Conservation (phyloP, 2,888 invertebrate genomes). For the Zele albiditarsus region DNA sequence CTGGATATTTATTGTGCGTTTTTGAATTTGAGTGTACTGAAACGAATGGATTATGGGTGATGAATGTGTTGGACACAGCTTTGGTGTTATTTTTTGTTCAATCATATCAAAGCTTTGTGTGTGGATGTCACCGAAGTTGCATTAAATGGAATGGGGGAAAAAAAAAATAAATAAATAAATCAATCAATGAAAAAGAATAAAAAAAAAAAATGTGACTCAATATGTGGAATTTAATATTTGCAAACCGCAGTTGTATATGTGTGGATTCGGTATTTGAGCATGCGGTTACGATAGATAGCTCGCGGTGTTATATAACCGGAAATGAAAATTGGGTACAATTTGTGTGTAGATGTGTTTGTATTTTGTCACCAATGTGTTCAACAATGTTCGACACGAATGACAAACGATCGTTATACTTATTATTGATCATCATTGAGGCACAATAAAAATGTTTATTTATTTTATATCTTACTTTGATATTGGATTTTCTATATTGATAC, state of each 20-base stretch:
- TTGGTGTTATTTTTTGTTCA: too few relatives aligned
- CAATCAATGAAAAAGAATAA: background rate
- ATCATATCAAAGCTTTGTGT: too few relatives aligned
- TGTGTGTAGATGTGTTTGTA: conserved; percentile 45
- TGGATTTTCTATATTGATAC: too few relatives aligned
- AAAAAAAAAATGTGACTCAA: background rate
- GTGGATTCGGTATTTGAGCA: conserved; percentile 18
- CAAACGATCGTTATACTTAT: too few relatives aligned
- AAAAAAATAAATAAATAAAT: background rate
- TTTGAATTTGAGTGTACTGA: too few relatives aligned
- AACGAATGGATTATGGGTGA: too few relatives aligned
- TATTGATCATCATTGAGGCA: too few relatives aligned
- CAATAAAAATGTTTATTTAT: too few relatives aligned
- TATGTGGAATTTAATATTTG: conserved; percentile 22
- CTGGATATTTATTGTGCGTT: too few relatives aligned
- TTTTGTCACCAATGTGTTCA: conserved; percentile 20
- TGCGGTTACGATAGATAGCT: conserved; percentile 25
- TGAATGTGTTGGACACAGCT: too few relatives aligned
- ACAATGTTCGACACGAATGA: too few relatives aligned
- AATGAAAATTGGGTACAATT: conserved; percentile 43
- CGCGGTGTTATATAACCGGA: conserved; percentile 41
- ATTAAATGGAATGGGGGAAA: conserved; percentile 13
- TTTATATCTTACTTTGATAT: too few relatives aligned
- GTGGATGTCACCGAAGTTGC: background rate
- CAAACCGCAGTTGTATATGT: conserved; percentile 12